Base-by-base conservation (phyloP, 2,113 vertebrate species). In the Phyllostomus discolor region DNA sequence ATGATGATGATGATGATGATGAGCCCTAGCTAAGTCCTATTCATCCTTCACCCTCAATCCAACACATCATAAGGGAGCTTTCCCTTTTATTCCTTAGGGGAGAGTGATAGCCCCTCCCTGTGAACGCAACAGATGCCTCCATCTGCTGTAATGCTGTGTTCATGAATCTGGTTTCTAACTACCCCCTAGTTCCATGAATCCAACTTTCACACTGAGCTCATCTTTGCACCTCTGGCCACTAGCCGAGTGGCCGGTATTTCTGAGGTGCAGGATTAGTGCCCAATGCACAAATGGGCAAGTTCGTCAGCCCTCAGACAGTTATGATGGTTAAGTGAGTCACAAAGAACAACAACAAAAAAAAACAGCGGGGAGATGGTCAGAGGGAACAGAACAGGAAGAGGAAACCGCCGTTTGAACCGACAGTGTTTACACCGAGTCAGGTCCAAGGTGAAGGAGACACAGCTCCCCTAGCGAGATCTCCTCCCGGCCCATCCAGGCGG, bases 61-160 rank as follows among this genome's bases (percentile, higher is more conserved):
- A 10, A 14, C 5, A 8, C 19, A 24, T 7, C 22, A 35, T 1
- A 26, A 7, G 48, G 16, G 7, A 20, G 31, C 9, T 6, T 69
- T 52, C n/a, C 14, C 38, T 59, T 80, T 75, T 69, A 41, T 7
- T 19, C 62, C 8, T 41, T 0, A 35, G 38, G 9, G 5, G 22
- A 17, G 6, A 28, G 4, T 26, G 31, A n/a, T 7, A 3, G 5
- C 0, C n/a, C 3, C 15, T 59, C 43, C 76, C 9, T 35, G 31
- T 50, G 26, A 73, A 4, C 7, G 2, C n/a, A 48, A 0, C 19
- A 1, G 2, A 10, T 1, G 17, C 5, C 26, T 46, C 3, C 62
- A 28, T 22, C 28, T 24, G 10, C 14, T 41, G 10, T 7, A 17
- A 72, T 3, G 4, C 1, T 52, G 5, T 17, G 35, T 17, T 26